Base-by-base conservation (phyloP, 2,888 invertebrate genomes). In the Caenorhabditis plicata region DNA sequence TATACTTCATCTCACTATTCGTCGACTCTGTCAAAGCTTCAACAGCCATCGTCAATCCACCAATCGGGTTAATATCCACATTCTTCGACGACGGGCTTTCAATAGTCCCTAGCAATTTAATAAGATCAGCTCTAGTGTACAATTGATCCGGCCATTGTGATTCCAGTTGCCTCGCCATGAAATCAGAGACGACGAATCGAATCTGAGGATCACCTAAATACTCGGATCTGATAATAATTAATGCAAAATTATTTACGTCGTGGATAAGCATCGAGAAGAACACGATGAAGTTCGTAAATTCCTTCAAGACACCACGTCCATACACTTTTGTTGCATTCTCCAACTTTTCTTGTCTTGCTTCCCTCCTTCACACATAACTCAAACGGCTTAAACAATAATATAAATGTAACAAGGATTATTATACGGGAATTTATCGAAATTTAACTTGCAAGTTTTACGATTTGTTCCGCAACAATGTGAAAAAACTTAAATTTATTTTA, bases 281-380 rank as follows among this genome's bases (percentile, higher is more conserved):
- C 91, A 22, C 96, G 87, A 75, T 93, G 92, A 81, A 95, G 96
- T 83, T 98, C 98, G 55, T 95, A 87, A 0, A 92, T 89, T 1
- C 92, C 89, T 85, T 96, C 96, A 0, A 95, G 90, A 68, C 90
- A 90, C 78, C 91, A 92, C 0, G 94, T 95, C 96, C 96, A 98
- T 47, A 96, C 82, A 0, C 91, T 90, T 83, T 96, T 96, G 62
- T 88, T 88, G 15, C 25, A 40, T 3, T 8, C 17, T 8, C 32
- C 17, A 13, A 45, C 25, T 11, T 57, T 54, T 15, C 40, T 47
- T 35, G 26, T 44, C 38, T 42, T 54, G 11, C 36, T 40, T 0
- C 46, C 56, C 31, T 64, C 67, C 29, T 52, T 49, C 25, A 57
- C 31, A 13, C 39, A 38, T 4, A 62, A 15, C 13, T 50, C 50